These are phyloP conservation scores for roundworm (Caenorhabditis elegans) DNA, from an alignment of 1,140 invertebrate genomes.

Conservation along the genomic window DNA sequence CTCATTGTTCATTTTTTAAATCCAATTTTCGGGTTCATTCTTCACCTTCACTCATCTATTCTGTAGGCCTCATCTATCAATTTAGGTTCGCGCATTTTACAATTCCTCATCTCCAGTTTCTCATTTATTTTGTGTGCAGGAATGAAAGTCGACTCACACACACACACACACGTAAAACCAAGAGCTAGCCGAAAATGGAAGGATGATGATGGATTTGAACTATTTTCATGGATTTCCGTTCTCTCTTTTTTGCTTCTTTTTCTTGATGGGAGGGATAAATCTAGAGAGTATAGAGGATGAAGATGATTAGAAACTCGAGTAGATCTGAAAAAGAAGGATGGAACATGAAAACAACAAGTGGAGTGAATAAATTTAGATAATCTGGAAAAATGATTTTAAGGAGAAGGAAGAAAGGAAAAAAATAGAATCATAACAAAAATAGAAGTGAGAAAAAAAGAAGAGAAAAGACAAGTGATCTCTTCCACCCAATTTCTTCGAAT, in stretches of 20 bases:
- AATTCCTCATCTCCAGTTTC: not conserved
- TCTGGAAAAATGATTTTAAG: not conserved
- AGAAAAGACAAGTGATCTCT: not conserved
- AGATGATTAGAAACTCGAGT: constrained; percentile 27
- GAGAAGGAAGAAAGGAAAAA: not conserved
- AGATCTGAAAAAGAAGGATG: constrained; percentile 13
- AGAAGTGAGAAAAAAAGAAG: not conserved
- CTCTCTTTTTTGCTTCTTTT: not conserved
- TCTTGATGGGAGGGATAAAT: not conserved
- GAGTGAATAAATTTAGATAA: constrained; percentile 19
- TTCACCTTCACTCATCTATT: constrained; percentile 6
- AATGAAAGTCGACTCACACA: not conserved
- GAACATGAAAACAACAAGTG: constrained; percentile 16
- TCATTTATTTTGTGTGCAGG: constrained; percentile 15
- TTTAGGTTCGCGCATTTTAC: not conserved
- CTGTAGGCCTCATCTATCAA: constrained; percentile 15
- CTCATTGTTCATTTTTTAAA: not conserved
- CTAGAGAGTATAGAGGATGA: not conserved
- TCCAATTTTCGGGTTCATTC: not conserved
- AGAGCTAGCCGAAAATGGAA: constrained; percentile 12
- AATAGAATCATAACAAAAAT: not conserved
- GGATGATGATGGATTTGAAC: constrained; percentile 31
- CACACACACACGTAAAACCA: too few relatives aligned
- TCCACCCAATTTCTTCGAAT: constrained; percentile 13
- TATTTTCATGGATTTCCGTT: constrained; percentile 15